A percentile compares a stretch with the other conserved stretches of the same genome.
phyloP scores from a whole-genome alignment of 1,140 invertebrate genomes.

The Diprion similis region DNA sequence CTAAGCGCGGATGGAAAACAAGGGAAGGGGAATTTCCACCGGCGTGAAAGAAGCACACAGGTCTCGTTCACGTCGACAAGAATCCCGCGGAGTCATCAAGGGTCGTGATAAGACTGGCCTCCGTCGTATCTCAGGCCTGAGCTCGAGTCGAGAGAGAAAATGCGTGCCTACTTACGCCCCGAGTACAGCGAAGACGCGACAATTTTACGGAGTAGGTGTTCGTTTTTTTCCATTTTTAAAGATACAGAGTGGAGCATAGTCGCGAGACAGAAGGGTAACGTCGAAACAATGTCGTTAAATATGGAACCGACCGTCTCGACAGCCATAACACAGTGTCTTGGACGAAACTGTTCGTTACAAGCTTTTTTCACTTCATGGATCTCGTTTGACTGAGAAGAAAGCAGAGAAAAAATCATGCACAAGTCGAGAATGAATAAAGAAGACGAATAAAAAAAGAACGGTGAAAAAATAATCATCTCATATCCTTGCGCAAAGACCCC shows the following conservation, averaged over 20 bases:
- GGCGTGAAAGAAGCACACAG: not conserved
- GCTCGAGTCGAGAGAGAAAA: not conserved
- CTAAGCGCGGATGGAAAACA: not conserved
- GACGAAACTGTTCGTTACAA: too few relatives aligned
- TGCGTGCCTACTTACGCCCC: not conserved
- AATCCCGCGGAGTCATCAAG: not conserved
- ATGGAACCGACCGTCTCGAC: not conserved
- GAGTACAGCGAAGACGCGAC: too few relatives aligned
- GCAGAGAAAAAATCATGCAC: too few relatives aligned
- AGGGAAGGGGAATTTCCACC: not conserved
- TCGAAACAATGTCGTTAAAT: not conserved
- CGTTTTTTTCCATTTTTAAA: not conserved
- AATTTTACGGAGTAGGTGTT: too few relatives aligned
- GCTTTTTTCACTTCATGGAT: not conserved
- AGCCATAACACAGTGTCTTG: too few relatives aligned
- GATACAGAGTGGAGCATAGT: slow-evolving; percentile 16
- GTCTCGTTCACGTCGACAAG: not conserved
- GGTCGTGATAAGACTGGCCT: not conserved
- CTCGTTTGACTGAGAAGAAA: not conserved
- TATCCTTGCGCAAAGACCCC: too few relatives aligned
- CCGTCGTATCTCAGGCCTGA: too few relatives aligned
- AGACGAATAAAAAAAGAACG: not conserved
- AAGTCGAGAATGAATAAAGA: too few relatives aligned
- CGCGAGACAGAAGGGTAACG: slow-evolving; percentile 38
- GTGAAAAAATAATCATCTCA: not conserved